phyloP scores from a whole-genome alignment of 2,888 invertebrate species.

The Prenolepis imparis region DNA sequence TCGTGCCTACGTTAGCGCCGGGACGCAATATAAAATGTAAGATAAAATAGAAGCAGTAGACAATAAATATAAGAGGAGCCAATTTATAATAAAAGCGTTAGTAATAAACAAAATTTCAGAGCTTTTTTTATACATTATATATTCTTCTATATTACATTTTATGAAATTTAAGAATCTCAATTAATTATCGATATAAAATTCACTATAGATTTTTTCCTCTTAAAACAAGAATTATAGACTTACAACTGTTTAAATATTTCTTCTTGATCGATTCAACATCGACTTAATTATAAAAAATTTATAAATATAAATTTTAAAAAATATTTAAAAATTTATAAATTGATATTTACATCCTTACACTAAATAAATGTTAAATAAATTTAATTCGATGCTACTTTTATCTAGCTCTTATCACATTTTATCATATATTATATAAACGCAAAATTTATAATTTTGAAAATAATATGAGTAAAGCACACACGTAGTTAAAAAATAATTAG shows the following conservation, averaged over 20 bases:
- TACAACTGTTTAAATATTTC: background rate
- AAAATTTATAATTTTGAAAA: conserved; percentile 28
- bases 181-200: background rate
- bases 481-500: conserved; percentile 35
- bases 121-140: background rate
- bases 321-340: background rate
- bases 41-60: background rate
- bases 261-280: background rate
- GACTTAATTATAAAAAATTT: background rate
- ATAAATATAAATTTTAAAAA: background rate
- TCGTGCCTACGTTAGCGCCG: conserved; percentile 30
- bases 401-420: conserved; percentile 13
- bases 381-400: conserved; percentile 25
- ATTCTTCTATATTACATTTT: background rate
- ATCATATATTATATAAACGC: background rate
- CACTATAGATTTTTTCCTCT: background rate
- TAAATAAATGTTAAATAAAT: background rate
- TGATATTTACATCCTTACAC: background rate
- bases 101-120: background rate
- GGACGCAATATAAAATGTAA: conserved; percentile 39
- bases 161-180: background rate
- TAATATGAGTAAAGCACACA: conserved; percentile 21
- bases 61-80: conserved; percentile 8
- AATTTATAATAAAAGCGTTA: background rate
- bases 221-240: background rate